Evolutionary conservation across 2,888 invertebrate species (phyloP).

Genomic region (Copidosoma aretas): DNA sequence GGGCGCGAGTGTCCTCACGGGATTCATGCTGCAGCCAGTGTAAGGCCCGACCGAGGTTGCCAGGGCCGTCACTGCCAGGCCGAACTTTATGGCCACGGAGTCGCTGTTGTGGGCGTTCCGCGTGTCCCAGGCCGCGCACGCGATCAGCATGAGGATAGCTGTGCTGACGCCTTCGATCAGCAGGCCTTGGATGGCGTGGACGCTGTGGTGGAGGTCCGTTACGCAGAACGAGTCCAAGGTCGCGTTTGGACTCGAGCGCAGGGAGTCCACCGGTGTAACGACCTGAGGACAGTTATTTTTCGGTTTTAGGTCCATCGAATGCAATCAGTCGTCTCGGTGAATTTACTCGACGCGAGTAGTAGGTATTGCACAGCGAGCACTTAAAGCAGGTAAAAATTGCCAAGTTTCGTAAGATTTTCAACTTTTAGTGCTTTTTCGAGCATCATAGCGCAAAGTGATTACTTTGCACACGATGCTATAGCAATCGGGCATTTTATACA

Average conservation of each 20-base stretch:
- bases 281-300: slow-evolving; percentile 46
- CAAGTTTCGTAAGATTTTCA: too few species aligned
- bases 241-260: slow-evolving; percentile 34
- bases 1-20: slow-evolving; percentile 65
- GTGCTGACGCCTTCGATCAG: slow-evolving; percentile 59
- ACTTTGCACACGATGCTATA: too few species aligned
- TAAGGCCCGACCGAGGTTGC: slow-evolving; percentile 63
- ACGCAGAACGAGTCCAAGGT: slow-evolving; percentile 52
- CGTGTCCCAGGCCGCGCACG: slow-evolving; percentile 61
- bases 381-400: too few species aligned
- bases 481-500: too few species aligned
- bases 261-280: slow-evolving; percentile 51
- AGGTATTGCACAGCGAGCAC: too few species aligned
- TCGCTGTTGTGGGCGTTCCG: slow-evolving; percentile 59
- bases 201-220: slow-evolving; percentile 49
- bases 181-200: slow-evolving; percentile 56
- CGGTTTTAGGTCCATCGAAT: too few species aligned
- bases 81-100: slow-evolving; percentile 61
- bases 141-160: slow-evolving; percentile 57
- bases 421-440: too few species aligned
- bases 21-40: slow-evolving; percentile 75
- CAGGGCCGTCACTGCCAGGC: slow-evolving; percentile 58
- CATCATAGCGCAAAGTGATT: too few species aligned
- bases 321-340: too few species aligned
- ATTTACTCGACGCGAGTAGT: too few species aligned